Percentiles rank a stretch among this genome's conserved stretches.
Evolutionary conservation across 2,888 invertebrate genomes (phyloP).

Genomic region (Apantesis nais): DNA sequence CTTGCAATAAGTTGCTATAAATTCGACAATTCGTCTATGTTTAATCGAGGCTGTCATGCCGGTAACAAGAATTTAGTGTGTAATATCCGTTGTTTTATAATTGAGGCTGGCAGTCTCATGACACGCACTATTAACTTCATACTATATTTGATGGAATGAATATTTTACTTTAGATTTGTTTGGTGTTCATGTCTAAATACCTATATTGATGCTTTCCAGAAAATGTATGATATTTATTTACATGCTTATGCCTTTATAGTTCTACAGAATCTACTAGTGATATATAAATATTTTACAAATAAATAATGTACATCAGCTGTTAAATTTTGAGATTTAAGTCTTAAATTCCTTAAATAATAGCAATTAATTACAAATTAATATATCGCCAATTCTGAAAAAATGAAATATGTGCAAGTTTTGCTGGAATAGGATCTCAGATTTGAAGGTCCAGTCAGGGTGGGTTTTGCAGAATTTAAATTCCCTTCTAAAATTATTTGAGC

Average conservation of each 20-base stretch:
- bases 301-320: slow-evolving; percentile 39
- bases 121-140: slow-evolving; percentile 37
- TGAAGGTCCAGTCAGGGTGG: not conserved
- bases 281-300: slow-evolving; percentile 49
- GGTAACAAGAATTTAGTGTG: slow-evolving; percentile 70
- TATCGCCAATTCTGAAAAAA: too few species aligned
- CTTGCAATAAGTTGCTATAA: slow-evolving; percentile 68
- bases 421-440: not conserved
- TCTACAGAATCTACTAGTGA: slow-evolving; percentile 49
- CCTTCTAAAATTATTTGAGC: not conserved
- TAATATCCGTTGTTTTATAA: slow-evolving; percentile 80
- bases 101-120: slow-evolving; percentile 59
- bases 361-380: too few species aligned
- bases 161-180: slow-evolving; percentile 20
- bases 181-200: slow-evolving; percentile 21
- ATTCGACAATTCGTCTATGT: slow-evolving; percentile 60
- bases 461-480: not conserved
- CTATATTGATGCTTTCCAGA: slow-evolving; percentile 32
- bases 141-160: slow-evolving; percentile 28
- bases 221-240: slow-evolving; percentile 40
- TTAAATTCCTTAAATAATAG: too few species aligned
- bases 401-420: too few species aligned
- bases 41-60: slow-evolving; percentile 73
- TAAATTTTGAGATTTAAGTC: too few species aligned
- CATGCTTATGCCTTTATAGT: slow-evolving; percentile 30